Base-by-base conservation (phyloP, 2,888 invertebrate species). In the Bombylius discolor region DNA sequence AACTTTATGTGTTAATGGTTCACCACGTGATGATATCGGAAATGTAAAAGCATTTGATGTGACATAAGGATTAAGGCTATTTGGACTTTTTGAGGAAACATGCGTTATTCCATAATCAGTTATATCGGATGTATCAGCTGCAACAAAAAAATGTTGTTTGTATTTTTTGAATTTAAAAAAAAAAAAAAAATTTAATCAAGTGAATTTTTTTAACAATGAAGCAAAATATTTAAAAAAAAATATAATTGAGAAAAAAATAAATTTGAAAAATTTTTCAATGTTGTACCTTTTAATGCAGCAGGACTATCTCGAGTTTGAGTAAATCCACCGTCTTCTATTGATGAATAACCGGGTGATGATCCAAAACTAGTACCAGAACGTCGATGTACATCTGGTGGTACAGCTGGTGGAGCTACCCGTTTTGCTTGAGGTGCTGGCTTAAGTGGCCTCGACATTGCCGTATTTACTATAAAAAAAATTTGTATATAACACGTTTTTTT, bases 391-490 rank as follows among this genome's bases (percentile, higher is more conserved):
- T 86, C 85, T 42, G 56, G 68, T 36, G 56, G 68, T 63, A 90
- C 87, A 54, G 89, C 88, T 49, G 90, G 90, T 66, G 92, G 92
- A 65, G 91, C 86, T 70, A 92, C 91, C 77, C 90, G 89, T 77
- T 92, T 92, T 69, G 87, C 89, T 77, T 89, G 89, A 73, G 87
- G 84, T 74, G 85, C 84, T 76, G 83, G 81, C 78, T 85, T 85
- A 69, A 82, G 83, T 68, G 88, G 85, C 78, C 90, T 87, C 87
- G 90, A 89, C 73, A 90, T 90, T 81, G 88, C 89, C 81, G 87
- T 88, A 88, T 81, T 55, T 80, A 81, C 67, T 70, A 66, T 66
- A 67, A 66, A 65, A 67, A 69, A 1, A 44, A 13, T 44, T 23
- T 23, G 23, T 23, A 3, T 23, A 23, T 23, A 23, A 23, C 23